These are phyloP conservation scores for Euwallacea similis DNA, from an alignment of 1,140 invertebrate species.

Conservation along the genomic window DNA sequence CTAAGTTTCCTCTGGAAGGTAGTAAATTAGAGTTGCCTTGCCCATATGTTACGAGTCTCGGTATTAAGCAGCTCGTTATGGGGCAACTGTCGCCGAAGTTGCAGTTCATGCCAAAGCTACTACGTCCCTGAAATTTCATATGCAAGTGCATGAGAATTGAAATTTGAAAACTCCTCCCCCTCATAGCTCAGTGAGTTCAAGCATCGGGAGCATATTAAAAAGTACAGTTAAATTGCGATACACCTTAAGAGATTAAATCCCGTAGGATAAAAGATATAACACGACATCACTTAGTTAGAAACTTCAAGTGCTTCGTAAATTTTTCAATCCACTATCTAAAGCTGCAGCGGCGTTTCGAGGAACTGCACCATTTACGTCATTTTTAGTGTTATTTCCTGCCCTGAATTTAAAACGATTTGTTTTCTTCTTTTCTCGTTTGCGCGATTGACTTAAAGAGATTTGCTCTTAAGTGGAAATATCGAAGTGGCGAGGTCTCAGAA, in stretches of 20 bases:
- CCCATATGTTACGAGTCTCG: not conserved
- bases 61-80: conserved; percentile 1
- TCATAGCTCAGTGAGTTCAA: not conserved
- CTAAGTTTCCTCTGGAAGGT: not conserved
- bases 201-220: not conserved
- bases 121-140: not conserved
- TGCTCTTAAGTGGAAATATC: conserved; percentile 10
- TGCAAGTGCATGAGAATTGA: not conserved
- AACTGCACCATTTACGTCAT: conserved; percentile 26
- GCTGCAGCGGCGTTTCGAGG: conserved; percentile 11
- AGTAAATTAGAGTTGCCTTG: not conserved
- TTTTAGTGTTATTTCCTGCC: conserved; percentile 26
- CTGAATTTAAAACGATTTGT: conserved; percentile 16
- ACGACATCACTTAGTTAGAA: conserved; percentile 24
- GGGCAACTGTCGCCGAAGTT: not conserved
- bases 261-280: conserved; percentile 13
- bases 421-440: conserved; percentile 8
- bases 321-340: conserved; percentile 21
- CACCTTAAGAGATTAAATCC: conserved; percentile 4
- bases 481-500: not conserved
- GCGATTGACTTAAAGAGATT: conserved; percentile 13
- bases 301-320: conserved; percentile 26
- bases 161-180: not conserved
- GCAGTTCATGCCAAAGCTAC: not conserved
- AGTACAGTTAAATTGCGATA: not conserved